Percentiles rank a stretch among this genome's conserved stretches.
Conservation (phyloP, 2,888 invertebrate species). For the Pteria penguin region DNA sequence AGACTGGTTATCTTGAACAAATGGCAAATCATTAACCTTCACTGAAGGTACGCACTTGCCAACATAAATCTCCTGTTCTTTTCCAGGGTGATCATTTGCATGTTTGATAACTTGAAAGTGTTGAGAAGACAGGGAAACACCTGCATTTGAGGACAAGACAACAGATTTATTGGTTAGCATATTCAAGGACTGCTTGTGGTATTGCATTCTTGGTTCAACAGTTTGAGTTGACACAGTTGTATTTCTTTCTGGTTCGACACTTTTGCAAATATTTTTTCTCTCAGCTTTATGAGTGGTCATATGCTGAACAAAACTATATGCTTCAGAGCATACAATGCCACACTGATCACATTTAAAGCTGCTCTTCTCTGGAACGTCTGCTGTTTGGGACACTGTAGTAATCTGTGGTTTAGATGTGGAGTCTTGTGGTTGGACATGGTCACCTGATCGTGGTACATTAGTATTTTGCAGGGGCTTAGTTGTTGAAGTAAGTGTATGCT, state of each 20-base stretch:
- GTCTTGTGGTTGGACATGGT: neutral
- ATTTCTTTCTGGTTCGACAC: neutral
- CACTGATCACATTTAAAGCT: neutral
- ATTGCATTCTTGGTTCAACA: neutral
- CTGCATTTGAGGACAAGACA: neutral
- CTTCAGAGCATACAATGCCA: slow-evolving; percentile 3
- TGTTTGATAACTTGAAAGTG: neutral
- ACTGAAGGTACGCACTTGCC: neutral
- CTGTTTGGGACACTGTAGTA: neutral
- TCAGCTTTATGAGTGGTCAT: neutral
- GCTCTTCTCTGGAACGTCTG: neutral
- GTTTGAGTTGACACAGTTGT: neutral
- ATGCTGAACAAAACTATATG: neutral
- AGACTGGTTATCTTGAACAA: slow-evolving; percentile 64
- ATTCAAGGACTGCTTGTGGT: neutral
- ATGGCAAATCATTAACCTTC: slow-evolving; percentile 19
- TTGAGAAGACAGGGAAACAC: neutral
- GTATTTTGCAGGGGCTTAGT: no score
- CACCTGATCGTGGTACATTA: no score
- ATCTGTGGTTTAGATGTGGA: no score
- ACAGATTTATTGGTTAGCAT: neutral
- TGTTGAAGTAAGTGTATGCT: no score
- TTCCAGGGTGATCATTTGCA: neutral
- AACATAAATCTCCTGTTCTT: neutral
- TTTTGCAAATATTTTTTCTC: neutral